Base-by-base conservation (phyloP, 2,888 invertebrate genomes). In the Cephus sareptanus region DNA sequence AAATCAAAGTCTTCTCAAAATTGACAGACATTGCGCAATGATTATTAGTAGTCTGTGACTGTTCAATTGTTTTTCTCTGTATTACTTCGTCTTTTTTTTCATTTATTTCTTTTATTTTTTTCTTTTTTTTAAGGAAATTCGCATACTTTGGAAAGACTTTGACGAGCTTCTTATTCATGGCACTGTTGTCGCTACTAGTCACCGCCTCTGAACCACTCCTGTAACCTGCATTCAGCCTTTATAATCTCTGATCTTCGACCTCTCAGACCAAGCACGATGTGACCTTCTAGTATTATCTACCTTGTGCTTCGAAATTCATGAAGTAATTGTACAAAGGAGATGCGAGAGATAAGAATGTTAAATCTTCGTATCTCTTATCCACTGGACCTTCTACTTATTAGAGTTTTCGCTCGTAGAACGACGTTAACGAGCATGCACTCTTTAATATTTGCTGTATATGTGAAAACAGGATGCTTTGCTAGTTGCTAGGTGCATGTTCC, bases 81-180 rank as follows among this genome's bases (percentile, higher is more conserved):
- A 70, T 76, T 70, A 9, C 34, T 34, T 34, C 68, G 75, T 71
- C 1, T 37, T 80, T 76, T 77, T 75, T 75, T 71, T 80, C 79
- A n/a, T 74, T 74, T 35, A 12, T 35, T 12, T 3, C 73, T 79
- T 75, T 56, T 75, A n/a, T 73, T 31, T 1, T 31, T 31, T 80
- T 80, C 76, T 71, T 75, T 76, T 78, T 81, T 80, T 56, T 73
- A 56, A 56, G 23, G 56, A 2, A 23, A 56, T 69, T 56, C 40
- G 23, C 73, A 9, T 23, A 56, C 23, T 56, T 56, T 56, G 56
- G 56, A 56, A 56, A 56, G 56, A 56, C 56, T 56, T 56, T 56
- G 56, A 56, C 56, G 56, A 56, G 56, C 23, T 23, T 56, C 56
- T 23, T 56, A 56, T 23, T 56, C 56, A 6, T 56, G 56, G 56